Evolutionary conservation across 2,888 invertebrate genomes (phyloP).

Genomic region (Caradrina clavipalpis): DNA sequence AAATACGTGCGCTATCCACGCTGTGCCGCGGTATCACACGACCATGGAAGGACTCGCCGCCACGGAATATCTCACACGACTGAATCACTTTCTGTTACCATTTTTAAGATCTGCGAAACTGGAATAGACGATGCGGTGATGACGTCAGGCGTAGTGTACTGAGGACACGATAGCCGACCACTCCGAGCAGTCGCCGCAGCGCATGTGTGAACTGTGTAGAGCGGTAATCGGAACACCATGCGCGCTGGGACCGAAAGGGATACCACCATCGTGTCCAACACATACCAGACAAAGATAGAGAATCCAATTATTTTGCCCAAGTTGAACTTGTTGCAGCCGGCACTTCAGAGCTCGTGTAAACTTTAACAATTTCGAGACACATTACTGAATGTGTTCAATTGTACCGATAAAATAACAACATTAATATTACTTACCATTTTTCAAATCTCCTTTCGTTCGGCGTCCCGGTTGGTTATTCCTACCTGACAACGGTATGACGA

Average conservation of each 20-base stretch:
- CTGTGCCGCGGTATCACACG: constrained; percentile 48
- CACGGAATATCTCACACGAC: constrained; percentile 80
- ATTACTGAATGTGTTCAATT: constrained; percentile 12
- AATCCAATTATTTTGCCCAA: constrained; percentile 49
- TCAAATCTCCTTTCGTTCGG: constrained; percentile 22
- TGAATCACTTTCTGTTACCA: constrained; percentile 85
- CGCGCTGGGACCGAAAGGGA: constrained; percentile 62
- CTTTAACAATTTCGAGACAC: constrained; percentile 22
- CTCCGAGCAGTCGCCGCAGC: constrained; percentile 75
- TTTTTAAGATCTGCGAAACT: constrained; percentile 83
- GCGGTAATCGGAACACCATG: constrained; percentile 35
- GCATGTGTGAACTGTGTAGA: constrained; percentile 74
- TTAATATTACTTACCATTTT: not conserved
- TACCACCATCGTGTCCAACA: constrained; percentile 43
- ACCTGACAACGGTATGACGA: constrained; percentile 29
- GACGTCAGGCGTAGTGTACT: constrained; percentile 73
- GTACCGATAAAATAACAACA: constrained; percentile 2
- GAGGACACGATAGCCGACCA: constrained; percentile 72
- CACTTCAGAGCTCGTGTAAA: constrained; percentile 34
- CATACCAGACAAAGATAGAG: constrained; percentile 64
- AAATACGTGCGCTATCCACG: constrained; percentile 63
- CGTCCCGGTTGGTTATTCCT: constrained; percentile 6
- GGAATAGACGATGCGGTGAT: constrained; percentile 75
- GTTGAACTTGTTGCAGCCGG: constrained; percentile 58
- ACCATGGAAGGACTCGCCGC: constrained; percentile 68